Evolutionary conservation across 2,888 invertebrate species (phyloP), one percentile per base, ranked within the genome.

Genomic region (Pristionchus exspectatus): DNA sequence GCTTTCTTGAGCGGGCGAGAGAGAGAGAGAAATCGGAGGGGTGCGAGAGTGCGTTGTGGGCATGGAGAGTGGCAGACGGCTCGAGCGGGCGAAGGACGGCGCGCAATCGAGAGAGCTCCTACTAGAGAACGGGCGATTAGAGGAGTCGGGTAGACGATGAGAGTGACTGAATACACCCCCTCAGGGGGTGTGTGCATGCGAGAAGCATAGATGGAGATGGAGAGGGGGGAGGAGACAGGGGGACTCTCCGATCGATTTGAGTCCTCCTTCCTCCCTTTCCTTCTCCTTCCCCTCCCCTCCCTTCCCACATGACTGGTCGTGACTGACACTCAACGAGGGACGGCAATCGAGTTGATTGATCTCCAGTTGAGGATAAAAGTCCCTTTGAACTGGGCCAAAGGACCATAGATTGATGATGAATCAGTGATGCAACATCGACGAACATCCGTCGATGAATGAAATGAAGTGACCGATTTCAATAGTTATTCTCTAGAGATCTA

Each of bases 21-120:
- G 18, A 56, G 59, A 85, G 56, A 56, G 63, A 30, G 87, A 88
- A 72, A 89, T 87, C 87, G 44, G 44, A n/a, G n/a, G 85, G 74
- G 74, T 56, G 86, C 84, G 87, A 74, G 85, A 81, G 74, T 89
- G 85, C 69, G 87, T 69, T 66, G 30, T 77, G 56, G 90, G 84
- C 84, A n/a, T 77, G 81, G 66, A 81, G 77, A 87, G 90, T 50
- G 84, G 27, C n/a, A 27, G 66, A 66, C 85, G 83, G 85, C 77
- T 44, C 59, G 74, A 84, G 90, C 86, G 90, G 69, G 56, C 83
- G 89, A 90, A 85, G 81, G 89, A 86, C 74, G 56, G 44, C 59
- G 50, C 74, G 66, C 74, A 63, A 66, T 74, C 85, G 54, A 44
- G 77, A 66, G 66, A 54, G 74, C 30, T 50, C 54, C 44, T 30